Evolutionary conservation across 2,113 vertebrate species (phyloP).

Genomic region (Heteronetta atricapilla): DNA sequence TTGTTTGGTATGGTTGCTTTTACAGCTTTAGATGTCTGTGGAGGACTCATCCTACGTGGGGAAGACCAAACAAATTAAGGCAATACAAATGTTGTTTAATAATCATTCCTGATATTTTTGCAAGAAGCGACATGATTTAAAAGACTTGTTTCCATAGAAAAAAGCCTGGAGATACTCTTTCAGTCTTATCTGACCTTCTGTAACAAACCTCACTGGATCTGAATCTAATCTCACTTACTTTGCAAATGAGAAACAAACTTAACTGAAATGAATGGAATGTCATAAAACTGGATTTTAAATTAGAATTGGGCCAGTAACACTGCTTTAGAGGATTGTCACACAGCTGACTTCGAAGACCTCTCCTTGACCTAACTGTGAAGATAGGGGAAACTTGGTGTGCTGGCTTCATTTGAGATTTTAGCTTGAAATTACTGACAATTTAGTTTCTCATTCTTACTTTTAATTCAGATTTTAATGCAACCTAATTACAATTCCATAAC

Average conservation of each 20-base stretch:
- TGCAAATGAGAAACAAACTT: slow-evolving; percentile 3
- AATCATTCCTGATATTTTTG: neutral
- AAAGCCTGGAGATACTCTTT: slow-evolving; percentile 27
- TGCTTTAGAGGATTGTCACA: neutral
- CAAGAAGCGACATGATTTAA: neutral
- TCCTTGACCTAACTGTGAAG: neutral
- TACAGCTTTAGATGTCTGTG: neutral
- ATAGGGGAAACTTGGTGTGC: neutral
- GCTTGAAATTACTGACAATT: neutral
- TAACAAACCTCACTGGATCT: neutral
- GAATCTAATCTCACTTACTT: slow-evolving; percentile 8
- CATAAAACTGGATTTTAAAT: slow-evolving; percentile 41
- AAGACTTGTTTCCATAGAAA: neutral
- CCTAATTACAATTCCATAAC: neutral
- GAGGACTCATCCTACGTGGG: neutral
- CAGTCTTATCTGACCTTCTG: slow-evolving; percentile 32
- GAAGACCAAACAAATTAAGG: neutral
- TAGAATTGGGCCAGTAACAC: neutral
- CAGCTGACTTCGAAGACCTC: neutral
- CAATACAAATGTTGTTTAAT: neutral
- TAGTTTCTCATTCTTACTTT: neutral
- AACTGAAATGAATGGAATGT: slow-evolving; percentile 39
- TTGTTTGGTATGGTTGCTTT: neutral
- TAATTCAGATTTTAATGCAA: neutral
- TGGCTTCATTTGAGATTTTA: neutral